Evolutionary conservation across 1,140 invertebrate genomes (phyloP), one percentile per base, ranked within the genome.

Genomic region (Phymastichus coffea): DNA sequence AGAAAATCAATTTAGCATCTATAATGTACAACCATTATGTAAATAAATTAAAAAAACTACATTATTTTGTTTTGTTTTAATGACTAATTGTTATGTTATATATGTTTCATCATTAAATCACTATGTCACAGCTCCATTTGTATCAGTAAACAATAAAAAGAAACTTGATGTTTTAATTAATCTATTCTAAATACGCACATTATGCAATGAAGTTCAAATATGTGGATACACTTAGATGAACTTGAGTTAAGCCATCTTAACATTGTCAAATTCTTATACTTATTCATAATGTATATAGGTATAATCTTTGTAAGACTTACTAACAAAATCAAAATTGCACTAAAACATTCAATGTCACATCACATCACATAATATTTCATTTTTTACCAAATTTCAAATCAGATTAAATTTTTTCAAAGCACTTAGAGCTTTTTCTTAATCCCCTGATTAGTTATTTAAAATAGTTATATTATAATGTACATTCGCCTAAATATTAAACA

Each of bases 51-150:
- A n/a, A n/a, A n/a, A n/a, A n/a, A n/a, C n/a, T n/a, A n/a, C n/a
- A n/a, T n/a, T 75, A 73, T 69, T 74, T 73, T 70, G 74, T 70
- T 73, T 72, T 71, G 70, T 75, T 76, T 75, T 76, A 69, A 74
- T 73, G 65, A 61, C 70, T 78, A 76, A 70, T 55, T 70, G 61
- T 69, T 68, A 75, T 73, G 69, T 68, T 66, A 59, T 66, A 59
- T 75, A 66, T 73, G 70, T 68, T 71, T 74, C 64, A 61, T 75
- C 70, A 71, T 71, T 76, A 75, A 76, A 75, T 76, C 69, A 76
- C 75, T 78, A 77, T 76, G 68, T 78, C 74, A 77, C 74, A 78
- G 76, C 75, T 75, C 63, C 61, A 59, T 76, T 64, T 66, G 74
- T 71, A 68, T 70, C 67, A 69, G 63, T 68, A 71, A 58, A 17